phyloP scores from a whole-genome alignment of 2,888 invertebrate species.

The Fabriciana adippe region DNA sequence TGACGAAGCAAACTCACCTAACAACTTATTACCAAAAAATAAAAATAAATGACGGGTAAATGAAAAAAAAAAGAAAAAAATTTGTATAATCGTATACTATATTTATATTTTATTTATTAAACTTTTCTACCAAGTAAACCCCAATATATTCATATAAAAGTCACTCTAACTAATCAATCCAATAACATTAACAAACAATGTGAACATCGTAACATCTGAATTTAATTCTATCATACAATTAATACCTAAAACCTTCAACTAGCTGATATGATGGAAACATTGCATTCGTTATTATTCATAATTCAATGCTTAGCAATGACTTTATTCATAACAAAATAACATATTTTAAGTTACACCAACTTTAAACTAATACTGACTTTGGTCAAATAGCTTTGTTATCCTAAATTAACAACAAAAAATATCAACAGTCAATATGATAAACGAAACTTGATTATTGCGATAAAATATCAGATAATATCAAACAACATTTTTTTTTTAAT shows the following conservation, averaged over 20 bases:
- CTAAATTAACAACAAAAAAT: slow-evolving; percentile 76
- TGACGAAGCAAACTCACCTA: slow-evolving; percentile 60
- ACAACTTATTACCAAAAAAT: slow-evolving; percentile 38
- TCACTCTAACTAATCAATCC: slow-evolving; percentile 77
- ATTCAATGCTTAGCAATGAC: slow-evolving; percentile 69
- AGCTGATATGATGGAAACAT: slow-evolving; percentile 72
- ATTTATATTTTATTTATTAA: slow-evolving; percentile 74
- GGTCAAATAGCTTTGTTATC: slow-evolving; percentile 82
- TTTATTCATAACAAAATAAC: slow-evolving; percentile 69
- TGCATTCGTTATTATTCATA: slow-evolving; percentile 58
- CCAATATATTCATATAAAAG: slow-evolving; percentile 83
- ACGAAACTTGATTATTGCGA: slow-evolving; percentile 74
- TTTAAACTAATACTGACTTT: slow-evolving; percentile 82
- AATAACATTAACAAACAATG: slow-evolving; percentile 82
- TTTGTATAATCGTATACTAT: slow-evolving; percentile 60
- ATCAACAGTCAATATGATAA: slow-evolving; percentile 80
- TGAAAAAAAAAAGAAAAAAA: slow-evolving; percentile 58
- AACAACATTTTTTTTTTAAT: slow-evolving; percentile 51
- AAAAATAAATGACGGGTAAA: slow-evolving; percentile 37
- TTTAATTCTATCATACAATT: slow-evolving; percentile 61
- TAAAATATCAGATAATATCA: slow-evolving; percentile 77
- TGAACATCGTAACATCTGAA: slow-evolving; percentile 65
- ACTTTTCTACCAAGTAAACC: slow-evolving; percentile 81
- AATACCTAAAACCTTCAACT: slow-evolving; percentile 62
- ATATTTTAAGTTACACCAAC: slow-evolving; percentile 59